These are phyloP conservation scores for Peromyscus melanophrys DNA, from an alignment of 2,797 vertebrate species.

Conservation along the genomic window DNA sequence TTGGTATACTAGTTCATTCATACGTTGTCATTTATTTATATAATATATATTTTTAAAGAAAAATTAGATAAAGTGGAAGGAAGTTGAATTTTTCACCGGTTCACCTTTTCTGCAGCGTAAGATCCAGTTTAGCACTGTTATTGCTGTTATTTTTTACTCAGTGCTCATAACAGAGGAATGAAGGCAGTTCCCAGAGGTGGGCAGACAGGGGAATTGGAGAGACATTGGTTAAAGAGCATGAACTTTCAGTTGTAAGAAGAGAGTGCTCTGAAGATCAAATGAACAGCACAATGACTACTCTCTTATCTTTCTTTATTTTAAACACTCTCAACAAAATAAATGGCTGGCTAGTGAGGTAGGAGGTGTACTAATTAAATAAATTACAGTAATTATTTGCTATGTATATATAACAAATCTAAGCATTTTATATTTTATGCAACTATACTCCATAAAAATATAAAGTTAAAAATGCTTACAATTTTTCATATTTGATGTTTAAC, in stretches of 20 bases:
- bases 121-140: not conserved
- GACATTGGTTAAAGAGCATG: not conserved
- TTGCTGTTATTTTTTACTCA: not conserved
- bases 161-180: not conserved
- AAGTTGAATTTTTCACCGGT: not conserved
- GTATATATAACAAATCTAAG: not conserved
- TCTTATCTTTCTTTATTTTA: not conserved
- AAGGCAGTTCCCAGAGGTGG: not conserved
- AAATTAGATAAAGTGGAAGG: conserved; percentile 8
- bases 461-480: not conserved
- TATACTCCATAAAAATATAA: not conserved
- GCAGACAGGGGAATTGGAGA: not conserved
- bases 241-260: not conserved
- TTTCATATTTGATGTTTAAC: not conserved
- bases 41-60: not conserved
- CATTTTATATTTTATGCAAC: not conserved
- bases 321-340: not conserved
- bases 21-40: not conserved
- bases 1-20: not conserved
- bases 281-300: not conserved
- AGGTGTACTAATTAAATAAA: not conserved
- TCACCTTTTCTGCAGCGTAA: not conserved
- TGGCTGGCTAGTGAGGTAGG: not conserved
- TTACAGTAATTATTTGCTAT: not conserved
- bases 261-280: not conserved